Conservation (phyloP, 2,113 vertebrate genomes). For the Bungarus multicinctus region DNA sequence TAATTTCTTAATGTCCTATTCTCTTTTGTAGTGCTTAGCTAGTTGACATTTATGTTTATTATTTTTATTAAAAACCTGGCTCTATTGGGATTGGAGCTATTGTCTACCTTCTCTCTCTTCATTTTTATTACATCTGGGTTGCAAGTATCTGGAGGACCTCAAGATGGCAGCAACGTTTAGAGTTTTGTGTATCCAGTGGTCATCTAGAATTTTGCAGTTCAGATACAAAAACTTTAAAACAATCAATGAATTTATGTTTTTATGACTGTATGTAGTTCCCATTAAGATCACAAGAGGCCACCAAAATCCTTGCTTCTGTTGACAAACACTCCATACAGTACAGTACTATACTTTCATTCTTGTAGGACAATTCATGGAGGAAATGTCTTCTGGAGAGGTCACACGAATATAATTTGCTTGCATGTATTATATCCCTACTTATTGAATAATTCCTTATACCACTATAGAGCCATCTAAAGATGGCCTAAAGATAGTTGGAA, state of each 20-base stretch:
- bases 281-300: slow-evolving; percentile 12
- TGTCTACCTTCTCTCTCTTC: neutral
- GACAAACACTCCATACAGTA: neutral
- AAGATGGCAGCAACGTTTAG: neutral
- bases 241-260: neutral
- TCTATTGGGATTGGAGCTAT: neutral
- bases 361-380: neutral
- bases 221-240: neutral
- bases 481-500: neutral
- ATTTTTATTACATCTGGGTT: neutral
- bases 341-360: neutral
- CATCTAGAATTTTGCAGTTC: neutral
- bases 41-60: neutral
- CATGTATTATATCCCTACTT: neutral
- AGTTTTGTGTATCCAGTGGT: neutral
- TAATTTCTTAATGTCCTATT: neutral
- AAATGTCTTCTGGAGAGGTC: neutral
- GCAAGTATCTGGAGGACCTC: neutral
- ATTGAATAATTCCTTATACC: neutral
- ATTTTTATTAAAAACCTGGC: neutral
- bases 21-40: neutral
- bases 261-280: neutral
- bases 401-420: neutral
- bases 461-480: neutral
- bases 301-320: neutral